Base-by-base conservation (phyloP, 2,797 vertebrate genomes). In the Sciaenops ocellatus region DNA sequence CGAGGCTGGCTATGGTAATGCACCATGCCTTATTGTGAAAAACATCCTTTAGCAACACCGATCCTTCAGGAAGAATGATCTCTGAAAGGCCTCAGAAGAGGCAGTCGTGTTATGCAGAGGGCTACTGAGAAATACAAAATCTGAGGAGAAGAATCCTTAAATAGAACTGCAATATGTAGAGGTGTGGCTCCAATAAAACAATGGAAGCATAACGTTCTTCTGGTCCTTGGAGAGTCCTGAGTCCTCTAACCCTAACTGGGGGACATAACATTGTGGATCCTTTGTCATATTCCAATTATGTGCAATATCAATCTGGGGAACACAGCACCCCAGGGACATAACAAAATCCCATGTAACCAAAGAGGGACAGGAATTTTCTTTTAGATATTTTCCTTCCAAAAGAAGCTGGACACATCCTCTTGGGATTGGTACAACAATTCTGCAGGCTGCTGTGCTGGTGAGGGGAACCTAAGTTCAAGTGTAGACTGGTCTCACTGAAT, bases 1-100 rank as follows among this genome's bases (percentile, higher is more conserved):
- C 5, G 13, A 67, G 78, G 46, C 67, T 38, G 60, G 34, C 72
- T 70, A 61, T 83, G 76, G 61, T 80, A 86, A 91, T 85, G 76
- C 63, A 65, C 66, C 61, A 15, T 65, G 61, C 44, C 66, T 76
- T 55, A 51, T 50, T 17, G 57, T 78, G 72, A 79, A 75, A 85
- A 85, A 80, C 70, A 89, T 80, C 64, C 54, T 90, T 80, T 73
- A 62, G 54, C 68, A 74, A 78, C 70, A 80, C 57, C 73, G 48
- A 76, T 86, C 73, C 54, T 52, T 84, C 63, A 82, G 75, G 22
- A 47, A 62, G 78, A 90, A 69, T 63, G 52, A 85, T 76, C 41
- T 75, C 57, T 68, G 50, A 77, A 67, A 76, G 52, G 61, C 42
- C 68, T 68, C 26, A 44, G 74, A 69, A 42, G 56, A 68, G 18